phyloP scores from a whole-genome alignment of 2,888 invertebrate species.

The Norana najaformis region DNA sequence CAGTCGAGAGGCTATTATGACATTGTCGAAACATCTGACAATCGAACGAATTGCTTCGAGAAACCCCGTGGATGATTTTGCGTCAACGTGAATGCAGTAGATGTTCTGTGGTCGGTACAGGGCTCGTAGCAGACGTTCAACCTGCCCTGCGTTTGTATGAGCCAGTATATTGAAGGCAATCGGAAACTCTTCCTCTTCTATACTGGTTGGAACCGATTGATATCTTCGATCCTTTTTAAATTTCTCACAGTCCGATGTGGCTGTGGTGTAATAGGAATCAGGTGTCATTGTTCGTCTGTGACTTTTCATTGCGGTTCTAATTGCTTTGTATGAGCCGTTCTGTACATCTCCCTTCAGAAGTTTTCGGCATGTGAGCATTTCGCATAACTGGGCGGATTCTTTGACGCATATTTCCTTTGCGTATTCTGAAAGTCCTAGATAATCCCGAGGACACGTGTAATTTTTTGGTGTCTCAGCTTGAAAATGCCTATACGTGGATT shows the following conservation, averaged over 20 bases:
- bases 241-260: conserved; percentile 37
- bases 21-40: conserved; percentile 56
- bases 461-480: neutral
- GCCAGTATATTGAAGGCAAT: conserved; percentile 56
- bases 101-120: conserved; percentile 58
- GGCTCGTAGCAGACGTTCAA: conserved; percentile 52
- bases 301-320: neutral
- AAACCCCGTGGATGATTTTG: conserved; percentile 45
- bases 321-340: neutral
- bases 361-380: neutral
- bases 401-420: neutral
- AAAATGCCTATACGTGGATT: neutral
- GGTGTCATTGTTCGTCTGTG: neutral
- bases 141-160: conserved; percentile 53
- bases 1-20: conserved; percentile 54
- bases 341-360: neutral
- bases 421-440: conserved; percentile 22
- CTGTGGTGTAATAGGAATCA: neutral
- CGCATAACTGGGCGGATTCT: neutral
- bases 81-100: conserved; percentile 60
- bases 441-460: neutral
- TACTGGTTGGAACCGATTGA: conserved; percentile 29
- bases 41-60: conserved; percentile 47
- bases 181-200: conserved; percentile 51
- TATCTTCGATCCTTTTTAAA: conserved; percentile 37